These are phyloP conservation scores for Heliconius sara DNA, from an alignment of 2,888 invertebrate genomes.

Conservation along the genomic window DNA sequence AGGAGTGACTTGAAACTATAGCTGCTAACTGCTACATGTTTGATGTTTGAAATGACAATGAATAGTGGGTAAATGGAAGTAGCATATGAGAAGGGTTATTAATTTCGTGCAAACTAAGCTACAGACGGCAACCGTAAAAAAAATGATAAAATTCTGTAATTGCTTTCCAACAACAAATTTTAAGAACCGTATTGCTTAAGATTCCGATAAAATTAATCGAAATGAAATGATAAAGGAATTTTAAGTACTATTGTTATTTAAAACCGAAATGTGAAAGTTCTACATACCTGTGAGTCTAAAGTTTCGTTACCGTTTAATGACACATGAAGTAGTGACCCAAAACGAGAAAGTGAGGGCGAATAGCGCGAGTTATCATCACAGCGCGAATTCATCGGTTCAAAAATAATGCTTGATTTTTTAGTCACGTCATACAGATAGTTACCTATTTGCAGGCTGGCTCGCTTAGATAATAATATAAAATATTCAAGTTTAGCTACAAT, in stretches of 20 bases:
- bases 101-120: too few species aligned
- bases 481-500: background rate
- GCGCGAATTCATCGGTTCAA: conserved; percentile 85
- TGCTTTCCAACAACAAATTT: background rate
- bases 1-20: too few species aligned
- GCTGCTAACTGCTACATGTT: too few species aligned
- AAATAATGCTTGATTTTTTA: conserved; percentile 52
- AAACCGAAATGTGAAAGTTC: conserved; percentile 65
- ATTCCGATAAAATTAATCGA: conserved; percentile 6
- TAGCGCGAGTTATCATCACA: conserved; percentile 83
- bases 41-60: background rate
- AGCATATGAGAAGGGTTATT: background rate
- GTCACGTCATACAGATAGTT: conserved; percentile 18
- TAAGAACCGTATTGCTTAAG: background rate
- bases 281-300: conserved; percentile 59
- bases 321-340: conserved; percentile 35
- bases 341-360: conserved; percentile 72
- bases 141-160: background rate
- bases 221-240: conserved; percentile 18
- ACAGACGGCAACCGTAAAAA: too few species aligned
- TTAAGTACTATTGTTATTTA: conserved; percentile 18
- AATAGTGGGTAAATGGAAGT: background rate
- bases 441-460: background rate
- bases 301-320: conserved; percentile 37
- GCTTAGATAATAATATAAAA: conserved; percentile 2